A percentile compares a stretch with the other conserved stretches of the same genome.
These are phyloP conservation scores for Phataginus tetradactyla DNA, from an alignment of 2,797 vertebrate genomes.

Conservation along the genomic window DNA sequence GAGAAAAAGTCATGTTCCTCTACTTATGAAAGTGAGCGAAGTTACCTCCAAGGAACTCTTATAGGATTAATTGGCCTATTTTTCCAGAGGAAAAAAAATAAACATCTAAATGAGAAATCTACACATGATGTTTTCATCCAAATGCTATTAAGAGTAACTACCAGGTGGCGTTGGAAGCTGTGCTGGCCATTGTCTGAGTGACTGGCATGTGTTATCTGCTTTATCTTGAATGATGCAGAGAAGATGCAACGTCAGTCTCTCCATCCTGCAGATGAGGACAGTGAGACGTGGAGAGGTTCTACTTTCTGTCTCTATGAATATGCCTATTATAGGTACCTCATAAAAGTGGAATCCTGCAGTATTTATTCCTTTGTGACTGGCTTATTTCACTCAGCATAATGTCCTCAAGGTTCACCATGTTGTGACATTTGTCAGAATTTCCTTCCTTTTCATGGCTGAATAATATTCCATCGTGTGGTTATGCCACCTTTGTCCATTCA, in stretches of 20 bases:
- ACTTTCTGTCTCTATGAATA: not conserved
- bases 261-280: not conserved
- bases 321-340: not conserved
- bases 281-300: not conserved
- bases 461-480: not conserved
- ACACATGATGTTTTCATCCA: not conserved
- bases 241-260: rapidly evolving
- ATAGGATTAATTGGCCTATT: not conserved
- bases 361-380: not conserved
- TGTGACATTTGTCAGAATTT: not conserved
- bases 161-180: not conserved
- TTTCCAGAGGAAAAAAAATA: not conserved
- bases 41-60: not conserved
- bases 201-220: not conserved
- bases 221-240: not conserved
- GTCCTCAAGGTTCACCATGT: not conserved
- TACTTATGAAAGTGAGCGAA: not conserved
- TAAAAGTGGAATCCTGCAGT: not conserved
- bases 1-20: not conserved
- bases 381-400: not conserved
- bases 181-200: not conserved
- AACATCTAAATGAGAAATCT: not conserved
- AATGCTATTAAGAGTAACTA: not conserved
- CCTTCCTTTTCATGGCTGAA: not conserved
- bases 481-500: not conserved